Evolutionary conservation across 1,140 invertebrate genomes (phyloP).

Genomic region (Pseudachorutes palmiensis): DNA sequence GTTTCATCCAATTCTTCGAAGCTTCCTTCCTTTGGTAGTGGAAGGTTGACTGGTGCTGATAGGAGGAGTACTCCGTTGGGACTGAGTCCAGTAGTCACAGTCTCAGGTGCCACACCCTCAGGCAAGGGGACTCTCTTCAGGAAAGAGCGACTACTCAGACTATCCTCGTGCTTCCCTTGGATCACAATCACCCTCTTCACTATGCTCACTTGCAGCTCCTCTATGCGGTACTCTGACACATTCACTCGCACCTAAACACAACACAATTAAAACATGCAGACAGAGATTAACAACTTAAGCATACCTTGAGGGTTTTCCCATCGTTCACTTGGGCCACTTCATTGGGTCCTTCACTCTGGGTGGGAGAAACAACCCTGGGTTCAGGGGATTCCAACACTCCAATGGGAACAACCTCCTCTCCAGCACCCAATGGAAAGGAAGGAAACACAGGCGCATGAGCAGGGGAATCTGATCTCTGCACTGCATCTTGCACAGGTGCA

Average conservation of each 20-base stretch:
- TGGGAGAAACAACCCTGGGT: not conserved
- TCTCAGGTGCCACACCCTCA: constrained; percentile 36
- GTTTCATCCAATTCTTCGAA: too few relatives aligned
- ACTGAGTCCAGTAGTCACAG: constrained; percentile 32
- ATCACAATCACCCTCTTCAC: constrained; percentile 8
- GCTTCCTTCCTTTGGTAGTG: not conserved
- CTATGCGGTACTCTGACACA: not conserved
- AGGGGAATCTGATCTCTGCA: too few relatives aligned
- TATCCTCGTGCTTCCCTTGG: constrained; percentile 39
- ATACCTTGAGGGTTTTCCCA: not conserved
- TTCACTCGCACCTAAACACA: not conserved
- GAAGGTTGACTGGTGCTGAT: constrained; percentile 23
- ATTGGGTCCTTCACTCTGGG: not conserved
- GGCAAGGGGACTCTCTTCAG: constrained; percentile 35
- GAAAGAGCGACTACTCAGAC: constrained; percentile 42
- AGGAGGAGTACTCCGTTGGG: constrained; percentile 39
- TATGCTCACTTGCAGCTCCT: not conserved
- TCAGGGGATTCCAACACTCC: not conserved
- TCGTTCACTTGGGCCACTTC: not conserved
- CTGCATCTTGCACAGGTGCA: not conserved
- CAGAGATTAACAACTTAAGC: too few relatives aligned
- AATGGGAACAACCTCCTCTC: not conserved
- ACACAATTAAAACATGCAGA: too few relatives aligned
- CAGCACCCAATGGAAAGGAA: too few relatives aligned
- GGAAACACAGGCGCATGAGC: too few relatives aligned